Evolutionary conservation across 2,888 invertebrate species (phyloP), one percentile per base, ranked within the genome.

Genomic region (Acleris holmiana): DNA sequence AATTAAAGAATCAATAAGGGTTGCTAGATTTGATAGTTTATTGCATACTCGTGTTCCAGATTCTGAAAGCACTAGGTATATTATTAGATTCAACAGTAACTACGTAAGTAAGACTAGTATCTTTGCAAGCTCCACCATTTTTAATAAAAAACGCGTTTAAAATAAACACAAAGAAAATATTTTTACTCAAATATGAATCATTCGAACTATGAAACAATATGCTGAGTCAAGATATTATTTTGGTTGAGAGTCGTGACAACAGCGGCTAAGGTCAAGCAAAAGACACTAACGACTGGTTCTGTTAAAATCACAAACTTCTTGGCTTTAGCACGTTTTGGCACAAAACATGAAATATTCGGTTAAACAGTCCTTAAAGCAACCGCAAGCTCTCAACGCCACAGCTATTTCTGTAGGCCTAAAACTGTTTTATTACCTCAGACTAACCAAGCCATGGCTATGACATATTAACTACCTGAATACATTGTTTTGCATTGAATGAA

Each of bases 401-500:
- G 25, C 71, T 75, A 73, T 74, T 74, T 72, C 67, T 68, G 69
- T 68, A 41, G 57, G 44, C 61, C 70, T 71, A 69, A 71, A 72
- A 70, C 67, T 73, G 73, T 73, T 76, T 73, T 69, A 69, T 68
- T 55, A 54, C 62, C 44, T 53, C 54, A 58, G 35, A 13, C 35
- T 35, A 66, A 66, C 62, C 48, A 41, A 58, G 57, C 48, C 61
- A 59, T 59, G 58, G 56, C 61, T 56, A 65, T 58, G 56, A 61
- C 54, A 66, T 62, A 53, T 60, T 65, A 71, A 68, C 67, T 57
- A 56, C 69, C 67, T 55, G 67, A 44, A 59, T 61, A 49, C 57
- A 65, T 66, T 71, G 61, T 68, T 69, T 66, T 67, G 67, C 57
- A 71, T 72, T 76, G 78, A 82, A 81, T 80, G 80, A 77, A 76